Percentiles rank a stretch among this genome's conserved stretches.
Conservation (phyloP, 2,113 vertebrate genomes). For the Sisor rabdophorus region DNA sequence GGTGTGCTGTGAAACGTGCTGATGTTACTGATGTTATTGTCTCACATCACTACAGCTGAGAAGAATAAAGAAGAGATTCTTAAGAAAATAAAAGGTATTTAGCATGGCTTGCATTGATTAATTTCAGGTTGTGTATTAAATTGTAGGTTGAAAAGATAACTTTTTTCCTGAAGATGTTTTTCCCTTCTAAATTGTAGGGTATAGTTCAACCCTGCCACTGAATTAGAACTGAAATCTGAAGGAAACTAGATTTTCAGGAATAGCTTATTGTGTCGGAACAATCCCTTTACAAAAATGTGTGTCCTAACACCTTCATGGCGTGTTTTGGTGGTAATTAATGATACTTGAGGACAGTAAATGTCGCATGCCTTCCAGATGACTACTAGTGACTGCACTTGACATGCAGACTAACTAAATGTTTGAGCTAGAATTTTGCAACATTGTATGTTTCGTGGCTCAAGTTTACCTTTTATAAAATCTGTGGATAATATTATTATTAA, state of each 20-base stretch:
- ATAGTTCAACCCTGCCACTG: neutral
- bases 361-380: neutral
- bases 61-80: conserved; percentile 23
- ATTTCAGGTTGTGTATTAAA: conserved; percentile 15
- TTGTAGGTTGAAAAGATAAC: neutral
- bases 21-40: conserved; percentile 11
- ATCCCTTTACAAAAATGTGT: neutral
- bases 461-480: neutral
- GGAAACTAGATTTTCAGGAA: neutral
- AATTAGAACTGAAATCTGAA: neutral
- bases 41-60: conserved; percentile 40
- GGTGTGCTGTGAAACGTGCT: neutral
- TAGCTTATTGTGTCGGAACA: neutral
- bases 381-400: neutral
- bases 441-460: neutral
- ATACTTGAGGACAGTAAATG: neutral
- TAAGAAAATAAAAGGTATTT: conserved; percentile 54
- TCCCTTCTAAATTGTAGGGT: neutral
- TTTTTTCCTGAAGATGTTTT: neutral
- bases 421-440: neutral
- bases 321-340: neutral
- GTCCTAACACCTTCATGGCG: neutral
- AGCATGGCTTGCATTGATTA: conserved; percentile 26
- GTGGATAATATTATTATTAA: neutral
- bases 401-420: neutral